phyloP scores from a whole-genome alignment of 2,888 invertebrate genomes.

The Phalera bucephala region DNA sequence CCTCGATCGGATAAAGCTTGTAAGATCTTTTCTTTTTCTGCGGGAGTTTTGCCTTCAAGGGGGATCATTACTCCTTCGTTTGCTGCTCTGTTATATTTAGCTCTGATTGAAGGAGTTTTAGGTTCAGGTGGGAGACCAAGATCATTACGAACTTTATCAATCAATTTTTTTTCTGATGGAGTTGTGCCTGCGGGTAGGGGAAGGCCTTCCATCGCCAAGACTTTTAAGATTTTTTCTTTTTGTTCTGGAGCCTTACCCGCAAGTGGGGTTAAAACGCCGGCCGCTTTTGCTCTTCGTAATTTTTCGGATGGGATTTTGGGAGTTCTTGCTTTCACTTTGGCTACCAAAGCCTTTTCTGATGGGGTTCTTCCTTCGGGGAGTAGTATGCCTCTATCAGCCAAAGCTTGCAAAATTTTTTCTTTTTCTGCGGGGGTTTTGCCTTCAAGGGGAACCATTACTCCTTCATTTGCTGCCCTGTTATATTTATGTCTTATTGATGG shows the following conservation, averaged over 20 bases:
- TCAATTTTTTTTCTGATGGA: background rate
- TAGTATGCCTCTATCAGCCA: constrained; percentile 24
- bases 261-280: background rate
- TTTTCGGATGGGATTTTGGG: constrained; percentile 1
- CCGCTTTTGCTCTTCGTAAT: background rate
- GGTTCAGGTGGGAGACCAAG: background rate
- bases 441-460: constrained; percentile 17
- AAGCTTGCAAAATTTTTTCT: constrained; percentile 21
- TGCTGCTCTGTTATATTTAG: constrained; percentile 18
- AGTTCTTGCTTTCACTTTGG: constrained; percentile 8
- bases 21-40: constrained; percentile 20
- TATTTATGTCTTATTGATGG: constrained; percentile 5
- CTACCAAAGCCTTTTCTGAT: constrained; percentile 17
- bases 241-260: background rate
- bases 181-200: background rate
- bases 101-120: background rate
- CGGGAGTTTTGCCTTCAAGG: constrained; percentile 29
- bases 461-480: constrained; percentile 5
- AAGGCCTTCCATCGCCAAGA: background rate
- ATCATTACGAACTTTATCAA: background rate
- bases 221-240: background rate
- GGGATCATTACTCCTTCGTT: constrained; percentile 22
- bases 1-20: constrained; percentile 25
- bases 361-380: constrained; percentile 20
- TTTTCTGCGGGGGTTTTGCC: constrained; percentile 37